These are phyloP conservation scores for Apodemia duryi DNA, from an alignment of 2,888 invertebrate species.

Conservation along the genomic window DNA sequence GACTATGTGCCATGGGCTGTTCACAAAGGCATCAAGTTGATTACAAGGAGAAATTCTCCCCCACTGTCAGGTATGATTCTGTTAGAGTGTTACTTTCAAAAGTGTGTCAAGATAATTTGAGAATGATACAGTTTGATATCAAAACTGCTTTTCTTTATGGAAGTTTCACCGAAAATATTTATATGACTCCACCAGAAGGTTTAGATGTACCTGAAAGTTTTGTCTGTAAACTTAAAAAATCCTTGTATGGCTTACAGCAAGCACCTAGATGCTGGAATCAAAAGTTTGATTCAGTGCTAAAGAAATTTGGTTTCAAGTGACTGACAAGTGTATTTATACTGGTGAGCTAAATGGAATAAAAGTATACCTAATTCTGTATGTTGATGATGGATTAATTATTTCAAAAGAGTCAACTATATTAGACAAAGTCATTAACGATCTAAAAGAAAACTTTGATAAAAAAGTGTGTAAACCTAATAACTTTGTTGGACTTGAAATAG, in stretches of 20 bases:
- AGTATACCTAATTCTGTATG: slow-evolving; percentile 20
- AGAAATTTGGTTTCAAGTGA: slow-evolving; percentile 23
- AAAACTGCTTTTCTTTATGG: slow-evolving; percentile 36
- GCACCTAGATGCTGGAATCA: slow-evolving; percentile 21
- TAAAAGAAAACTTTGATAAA: slow-evolving; percentile 15
- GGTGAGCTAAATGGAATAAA: slow-evolving; percentile 17
- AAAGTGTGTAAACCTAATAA: slow-evolving; percentile 15
- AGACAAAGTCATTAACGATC: background rate
- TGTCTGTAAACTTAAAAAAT: slow-evolving; percentile 21
- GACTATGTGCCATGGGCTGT: background rate
- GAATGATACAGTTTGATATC: slow-evolving; percentile 32
- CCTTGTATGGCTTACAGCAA: slow-evolving; percentile 16
- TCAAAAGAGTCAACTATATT: background rate
- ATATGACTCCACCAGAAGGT: slow-evolving; percentile 33
- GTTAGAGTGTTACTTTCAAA: slow-evolving; percentile 27
- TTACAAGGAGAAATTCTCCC: slow-evolving; percentile 32
- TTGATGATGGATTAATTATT: slow-evolving; percentile 22
- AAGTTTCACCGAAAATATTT: slow-evolving; percentile 28
- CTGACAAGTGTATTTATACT: slow-evolving; percentile 21
- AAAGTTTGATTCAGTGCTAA: slow-evolving; percentile 13
- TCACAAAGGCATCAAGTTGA: slow-evolving; percentile 28
- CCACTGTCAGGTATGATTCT: slow-evolving; percentile 33
- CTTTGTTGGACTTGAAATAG: slow-evolving; percentile 24
- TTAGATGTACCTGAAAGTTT: slow-evolving; percentile 3
- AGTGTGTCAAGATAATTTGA: slow-evolving; percentile 27